Base-by-base conservation (phyloP, 2,888 invertebrate genomes). In the Lithosia quadra region DNA sequence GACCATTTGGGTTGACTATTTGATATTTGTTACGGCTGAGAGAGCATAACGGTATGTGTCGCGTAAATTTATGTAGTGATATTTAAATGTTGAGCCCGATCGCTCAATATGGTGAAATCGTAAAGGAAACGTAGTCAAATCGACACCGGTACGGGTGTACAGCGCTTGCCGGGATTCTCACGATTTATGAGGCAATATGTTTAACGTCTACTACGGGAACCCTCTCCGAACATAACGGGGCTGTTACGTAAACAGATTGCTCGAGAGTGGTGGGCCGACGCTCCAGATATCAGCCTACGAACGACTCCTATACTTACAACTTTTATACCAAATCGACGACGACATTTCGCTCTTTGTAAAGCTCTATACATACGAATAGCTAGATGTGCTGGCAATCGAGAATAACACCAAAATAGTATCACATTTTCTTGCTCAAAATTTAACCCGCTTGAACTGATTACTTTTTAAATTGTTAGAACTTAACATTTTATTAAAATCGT, bases 181-280 rank as follows among this genome's bases (percentile, higher is more conserved):
- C 90, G 93, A 95, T 95, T 95, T 95, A 95, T 95, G 94, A 91
- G 93, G 94, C 93, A 95, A 95, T 95, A 95, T 95, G 94, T 95
- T 95, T 93, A 94, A 94, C 94, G 94, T 94, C 94, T 93, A 92
- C 88, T 91, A 90, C 91, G 93, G 86, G 88, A 93, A 92, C 93
- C 93, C 93, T 93, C 93, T 91, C 91, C 83, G 91, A 91, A 91
- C 92, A 92, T 94, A 95, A 94, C 94, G 94, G 94, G 91, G 91
- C 91, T 91, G 94, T 95, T 94, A 95, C 94, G 93, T 93, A 94
- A 94, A 94, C 93, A 95, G 92, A 95, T 95, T 94, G 94, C 92
- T 90, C 89, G 91, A 91, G 92, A 92, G 91, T 88, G 89, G 90
- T 87, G 90, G 90, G 82, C 90, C 86, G 85, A 84, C 86, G 86